These are phyloP conservation scores for Aphidius colemani DNA, from an alignment of 2,888 invertebrate species.

Conservation along the genomic window DNA sequence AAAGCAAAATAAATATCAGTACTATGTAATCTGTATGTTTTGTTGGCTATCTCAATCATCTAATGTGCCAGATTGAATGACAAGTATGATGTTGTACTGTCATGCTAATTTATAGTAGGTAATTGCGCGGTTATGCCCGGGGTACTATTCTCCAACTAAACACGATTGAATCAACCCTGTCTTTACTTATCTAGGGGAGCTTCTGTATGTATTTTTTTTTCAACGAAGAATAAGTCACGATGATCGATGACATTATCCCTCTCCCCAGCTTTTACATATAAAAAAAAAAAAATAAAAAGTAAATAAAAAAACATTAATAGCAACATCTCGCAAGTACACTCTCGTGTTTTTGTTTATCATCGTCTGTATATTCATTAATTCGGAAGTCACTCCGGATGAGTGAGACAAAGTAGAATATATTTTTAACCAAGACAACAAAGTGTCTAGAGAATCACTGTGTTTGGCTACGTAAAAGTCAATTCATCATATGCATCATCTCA, in stretches of 20 bases:
- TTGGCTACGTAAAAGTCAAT: conserved; percentile 12
- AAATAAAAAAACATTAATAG: no score
- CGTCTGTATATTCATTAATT: conserved; percentile 20
- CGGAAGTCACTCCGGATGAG: conserved; percentile 19
- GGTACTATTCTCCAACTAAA: conserved; percentile 15
- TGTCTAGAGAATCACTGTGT: conserved; percentile 18
- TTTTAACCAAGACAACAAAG: conserved; percentile 5
- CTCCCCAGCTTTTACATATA: not conserved
- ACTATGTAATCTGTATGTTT: conserved; percentile 2
- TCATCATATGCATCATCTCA: conserved; percentile 15
- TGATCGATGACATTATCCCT: conserved; percentile 34
- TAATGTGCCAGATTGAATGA: conserved; percentile 38
- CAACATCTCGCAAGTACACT: no score
- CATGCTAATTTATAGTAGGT: conserved; percentile 47
- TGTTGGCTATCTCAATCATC: conserved; percentile 35
- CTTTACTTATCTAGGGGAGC: conserved; percentile 18
- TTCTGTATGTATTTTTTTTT: conserved; percentile 20
- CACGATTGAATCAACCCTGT: not conserved
- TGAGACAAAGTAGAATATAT: conserved; percentile 33
- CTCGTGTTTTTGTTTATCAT: conserved; percentile 5
- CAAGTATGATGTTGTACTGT: conserved; percentile 46
- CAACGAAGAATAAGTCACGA: conserved; percentile 31
- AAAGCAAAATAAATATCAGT: not conserved
- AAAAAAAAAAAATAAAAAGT: no score
- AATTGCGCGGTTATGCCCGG: conserved; percentile 43